A percentile compares a stretch with the other conserved stretches of the same genome.
Evolutionary conservation across 2,113 vertebrate genomes (phyloP).

Genomic region (Ursus arctos): DNA sequence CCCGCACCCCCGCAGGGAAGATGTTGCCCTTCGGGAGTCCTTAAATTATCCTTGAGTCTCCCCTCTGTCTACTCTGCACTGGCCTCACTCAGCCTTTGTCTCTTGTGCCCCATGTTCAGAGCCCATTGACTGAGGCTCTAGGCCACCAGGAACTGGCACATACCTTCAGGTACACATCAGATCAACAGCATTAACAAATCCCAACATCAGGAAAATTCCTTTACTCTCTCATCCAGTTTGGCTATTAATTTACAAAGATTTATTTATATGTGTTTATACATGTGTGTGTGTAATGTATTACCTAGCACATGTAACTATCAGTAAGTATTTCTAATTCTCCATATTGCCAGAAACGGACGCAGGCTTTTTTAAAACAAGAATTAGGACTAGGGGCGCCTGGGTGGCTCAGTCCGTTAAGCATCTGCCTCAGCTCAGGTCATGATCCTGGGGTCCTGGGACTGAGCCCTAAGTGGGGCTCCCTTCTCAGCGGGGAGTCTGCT

Average conservation of each 20-base stretch:
- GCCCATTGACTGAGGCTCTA: background rate
- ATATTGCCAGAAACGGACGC: background rate
- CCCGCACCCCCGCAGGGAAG: background rate
- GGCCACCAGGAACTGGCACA: background rate
- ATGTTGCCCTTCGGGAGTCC: background rate
- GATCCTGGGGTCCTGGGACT: background rate
- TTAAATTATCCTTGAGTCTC: background rate
- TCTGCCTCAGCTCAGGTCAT: background rate
- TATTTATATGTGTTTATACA: background rate
- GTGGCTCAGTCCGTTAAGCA: background rate
- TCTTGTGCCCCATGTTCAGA: background rate
- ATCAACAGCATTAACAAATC: background rate
- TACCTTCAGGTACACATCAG: background rate
- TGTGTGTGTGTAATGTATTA: background rate
- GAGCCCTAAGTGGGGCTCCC: background rate
- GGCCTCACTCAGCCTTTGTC: background rate
- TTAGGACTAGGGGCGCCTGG: background rate
- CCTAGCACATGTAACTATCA: background rate
- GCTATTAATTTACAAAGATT: conserved; percentile 1
- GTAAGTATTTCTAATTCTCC: background rate
- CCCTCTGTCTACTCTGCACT: background rate
- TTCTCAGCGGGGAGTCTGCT: background rate
- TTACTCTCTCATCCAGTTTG: background rate
- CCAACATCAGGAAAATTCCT: background rate
- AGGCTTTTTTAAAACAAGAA: background rate